Evolutionary conservation across 2,797 vertebrate species (phyloP).

Genomic region (Phaenicophaeus curvirostris): DNA sequence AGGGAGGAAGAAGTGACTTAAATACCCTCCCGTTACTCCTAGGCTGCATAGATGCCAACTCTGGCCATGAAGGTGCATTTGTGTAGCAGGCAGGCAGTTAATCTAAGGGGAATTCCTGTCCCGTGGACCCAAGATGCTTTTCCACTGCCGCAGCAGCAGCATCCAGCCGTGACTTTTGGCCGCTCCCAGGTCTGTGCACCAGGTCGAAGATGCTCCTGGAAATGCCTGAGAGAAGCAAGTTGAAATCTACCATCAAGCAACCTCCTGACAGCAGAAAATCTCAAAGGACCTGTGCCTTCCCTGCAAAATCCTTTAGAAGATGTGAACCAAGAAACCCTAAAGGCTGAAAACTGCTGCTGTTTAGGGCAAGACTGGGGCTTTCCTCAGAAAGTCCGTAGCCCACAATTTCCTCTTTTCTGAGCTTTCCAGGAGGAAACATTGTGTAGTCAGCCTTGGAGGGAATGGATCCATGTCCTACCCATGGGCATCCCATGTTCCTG

Average conservation of each 20-base stretch:
- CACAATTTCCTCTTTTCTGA: neutral
- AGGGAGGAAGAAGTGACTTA: neutral
- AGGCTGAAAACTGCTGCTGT: neutral
- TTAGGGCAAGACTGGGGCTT: accelerated
- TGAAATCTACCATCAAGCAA: neutral
- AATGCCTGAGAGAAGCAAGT: neutral
- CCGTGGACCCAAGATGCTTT: accelerated
- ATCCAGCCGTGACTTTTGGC: neutral
- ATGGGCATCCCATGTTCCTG: accelerated
- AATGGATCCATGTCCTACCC: neutral
- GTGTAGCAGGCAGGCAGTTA: neutral
- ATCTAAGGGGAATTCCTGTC: neutral
- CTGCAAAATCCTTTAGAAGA: neutral
- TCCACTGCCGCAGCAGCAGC: neutral
- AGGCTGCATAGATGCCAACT: accelerated
- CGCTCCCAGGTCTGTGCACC: neutral
- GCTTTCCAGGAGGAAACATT: neutral
- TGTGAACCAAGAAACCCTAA: neutral
- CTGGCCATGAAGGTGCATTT: neutral
- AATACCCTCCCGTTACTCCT: neutral
- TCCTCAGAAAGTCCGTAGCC: neutral
- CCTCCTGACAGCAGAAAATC: accelerated
- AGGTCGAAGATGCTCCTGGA: neutral
- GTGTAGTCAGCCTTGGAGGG: neutral
- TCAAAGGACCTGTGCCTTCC: neutral